Evolutionary conservation across 1,140 invertebrate genomes (phyloP).

Genomic region (Temnothorax nylanderi): DNA sequence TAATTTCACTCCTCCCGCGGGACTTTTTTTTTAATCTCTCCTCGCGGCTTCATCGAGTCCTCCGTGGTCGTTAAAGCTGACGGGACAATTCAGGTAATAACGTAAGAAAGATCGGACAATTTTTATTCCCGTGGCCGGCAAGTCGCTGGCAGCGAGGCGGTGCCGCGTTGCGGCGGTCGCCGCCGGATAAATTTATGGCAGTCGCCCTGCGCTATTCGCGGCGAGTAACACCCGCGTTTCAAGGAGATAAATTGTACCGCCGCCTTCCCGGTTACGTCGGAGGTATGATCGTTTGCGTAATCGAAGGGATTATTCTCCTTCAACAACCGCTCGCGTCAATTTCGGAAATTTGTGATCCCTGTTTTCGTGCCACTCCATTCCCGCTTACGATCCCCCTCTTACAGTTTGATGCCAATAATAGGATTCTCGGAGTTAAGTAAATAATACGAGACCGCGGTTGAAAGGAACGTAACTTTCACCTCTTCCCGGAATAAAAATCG

Average conservation of each 20-base stretch:
- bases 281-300: constrained; percentile 47
- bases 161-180: not conserved
- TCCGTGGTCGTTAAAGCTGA: constrained; percentile 67
- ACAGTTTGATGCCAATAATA: not conserved
- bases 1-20: constrained; percentile 14
- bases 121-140: constrained; percentile 44
- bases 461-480: not conserved
- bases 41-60: constrained; percentile 27
- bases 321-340: constrained; percentile 10
- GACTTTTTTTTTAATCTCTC: constrained; percentile 62
- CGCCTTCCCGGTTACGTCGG: not conserved
- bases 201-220: constrained; percentile 20
- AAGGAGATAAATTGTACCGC: constrained; percentile 40
- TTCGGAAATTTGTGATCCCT: constrained; percentile 1
- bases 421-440: constrained; percentile 3
- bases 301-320: constrained; percentile 37
- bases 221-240: constrained; percentile 36
- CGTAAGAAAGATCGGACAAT: constrained; percentile 56
- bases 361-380: not conserved
- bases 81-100: constrained; percentile 61
- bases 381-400: not conserved
- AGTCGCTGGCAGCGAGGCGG: constrained; percentile 14
- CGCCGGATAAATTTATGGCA: constrained; percentile 50
- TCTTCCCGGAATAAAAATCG: constrained; percentile 51
- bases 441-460: constrained; percentile 13